Base-by-base conservation (phyloP, 2,113 vertebrate species). In the Alligator sinensis region DNA sequence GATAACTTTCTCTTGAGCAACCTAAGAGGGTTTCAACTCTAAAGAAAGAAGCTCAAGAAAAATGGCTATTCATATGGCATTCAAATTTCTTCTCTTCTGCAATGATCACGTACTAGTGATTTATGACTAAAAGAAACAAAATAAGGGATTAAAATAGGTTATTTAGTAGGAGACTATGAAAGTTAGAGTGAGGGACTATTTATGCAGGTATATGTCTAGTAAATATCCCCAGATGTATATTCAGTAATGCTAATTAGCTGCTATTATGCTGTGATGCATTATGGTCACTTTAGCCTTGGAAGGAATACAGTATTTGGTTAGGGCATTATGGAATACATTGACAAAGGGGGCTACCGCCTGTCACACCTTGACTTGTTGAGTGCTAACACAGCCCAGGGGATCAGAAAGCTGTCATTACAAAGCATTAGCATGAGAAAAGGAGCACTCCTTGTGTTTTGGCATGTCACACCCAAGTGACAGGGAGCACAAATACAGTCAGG, bases 381-480 rank as follows among this genome's bases (percentile, higher is more conserved):
- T n/a, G 0, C 24, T 89, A 95, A 2, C 82, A 9, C 94, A 91
- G 93, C 88, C 68, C 47, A 11, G 89, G 74, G 96, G 91, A 97
- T 97, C 96, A 87, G 90, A 92, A 91, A 97, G 95, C 98, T 98
- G 98, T 98, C 98, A 98, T 92, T 95, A 94, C 19, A 79, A 17
- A 89, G 11, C 90, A 98, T 98, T 98, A 98, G 96, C 98, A 98
- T 98, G 97, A 98, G 96, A 98, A 98, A 98, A 96, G 96, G 90
- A 98, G 96, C 92, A 6, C 95, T 96, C 89, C 82, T 84, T 68
- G 18, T 98, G 97, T 98, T 98, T 98, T 98, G 98, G 97, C 98
- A 98, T 95, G 98, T 98, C 97, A 97, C 97, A 97, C 86, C 89
- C 95, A 70, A 2, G 82, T 98, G 98, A 98, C 98, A 98, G 87